Conservation (phyloP, 2,113 vertebrate genomes). For the Galbula dea region DNA sequence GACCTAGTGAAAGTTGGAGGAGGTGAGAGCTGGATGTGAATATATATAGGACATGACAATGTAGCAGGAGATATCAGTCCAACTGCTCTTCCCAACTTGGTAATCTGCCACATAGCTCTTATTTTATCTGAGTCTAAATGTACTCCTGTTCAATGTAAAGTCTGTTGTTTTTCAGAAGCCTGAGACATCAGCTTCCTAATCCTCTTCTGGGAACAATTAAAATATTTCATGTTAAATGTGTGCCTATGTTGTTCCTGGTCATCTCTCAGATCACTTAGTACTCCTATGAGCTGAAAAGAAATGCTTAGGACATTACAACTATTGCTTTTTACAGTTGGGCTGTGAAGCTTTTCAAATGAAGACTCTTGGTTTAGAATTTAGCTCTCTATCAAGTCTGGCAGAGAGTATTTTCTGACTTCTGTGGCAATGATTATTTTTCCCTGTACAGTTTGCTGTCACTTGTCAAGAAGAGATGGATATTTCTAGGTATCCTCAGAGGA, state of each 20-base stretch:
- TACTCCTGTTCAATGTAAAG: slow-evolving; percentile 8
- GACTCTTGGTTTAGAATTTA: not conserved
- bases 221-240: not conserved
- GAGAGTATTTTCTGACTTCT: not conserved
- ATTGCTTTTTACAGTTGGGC: not conserved
- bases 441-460: not conserved
- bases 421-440: not conserved
- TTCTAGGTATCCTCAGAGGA: not conserved
- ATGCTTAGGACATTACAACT: not conserved
- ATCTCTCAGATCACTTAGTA: not conserved
- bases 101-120: not conserved
- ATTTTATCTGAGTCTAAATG: not conserved
- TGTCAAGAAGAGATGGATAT: not conserved
- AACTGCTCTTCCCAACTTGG: not conserved
- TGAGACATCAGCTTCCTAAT: not conserved
- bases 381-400: not conserved
- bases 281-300: not conserved
- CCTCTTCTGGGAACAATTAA: slow-evolving; percentile 31
- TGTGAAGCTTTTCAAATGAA: not conserved
- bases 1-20: not conserved
- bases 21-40: not conserved
- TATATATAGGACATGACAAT: not conserved
- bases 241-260: not conserved
- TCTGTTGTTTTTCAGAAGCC: not conserved
- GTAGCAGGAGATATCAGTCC: not conserved